Evolutionary conservation across 2,797 vertebrate species (phyloP).

Genomic region (Syndactyla subalaris): DNA sequence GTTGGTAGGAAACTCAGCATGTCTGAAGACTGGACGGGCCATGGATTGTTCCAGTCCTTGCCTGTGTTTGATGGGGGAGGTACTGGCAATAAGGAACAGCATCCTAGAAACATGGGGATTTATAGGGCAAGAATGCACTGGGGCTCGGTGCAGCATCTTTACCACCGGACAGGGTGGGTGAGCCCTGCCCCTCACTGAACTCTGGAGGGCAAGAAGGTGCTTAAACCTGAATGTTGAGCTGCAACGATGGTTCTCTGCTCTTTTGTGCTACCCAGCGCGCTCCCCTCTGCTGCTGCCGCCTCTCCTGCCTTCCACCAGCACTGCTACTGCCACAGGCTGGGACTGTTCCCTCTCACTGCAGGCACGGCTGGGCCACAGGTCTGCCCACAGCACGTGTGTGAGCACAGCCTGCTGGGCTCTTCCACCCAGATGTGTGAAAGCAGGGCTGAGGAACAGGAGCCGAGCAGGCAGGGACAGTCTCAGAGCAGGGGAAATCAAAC

Average conservation of each 20-base stretch:
- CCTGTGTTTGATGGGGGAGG: neutral
- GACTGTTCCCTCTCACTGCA: accelerated
- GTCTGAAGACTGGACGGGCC: neutral
- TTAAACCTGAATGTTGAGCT: neutral
- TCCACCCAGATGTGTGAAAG: accelerated
- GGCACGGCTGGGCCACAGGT: neutral
- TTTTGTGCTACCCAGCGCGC: accelerated
- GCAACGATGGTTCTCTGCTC: neutral
- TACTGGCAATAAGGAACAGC: neutral
- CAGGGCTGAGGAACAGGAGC: neutral
- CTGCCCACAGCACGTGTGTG: neutral
- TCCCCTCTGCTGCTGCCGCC: neutral
- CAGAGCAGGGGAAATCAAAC: neutral
- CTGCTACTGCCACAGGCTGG: neutral
- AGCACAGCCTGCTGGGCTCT: neutral
- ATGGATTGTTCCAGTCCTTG: neutral
- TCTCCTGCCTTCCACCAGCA: accelerated
- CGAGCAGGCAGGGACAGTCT: neutral
- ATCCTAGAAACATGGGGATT: neutral
- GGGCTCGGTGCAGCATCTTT: neutral
- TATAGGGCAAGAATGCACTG: accelerated
- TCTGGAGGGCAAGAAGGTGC: neutral
- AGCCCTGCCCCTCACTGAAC: neutral
- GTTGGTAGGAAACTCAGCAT: accelerated
- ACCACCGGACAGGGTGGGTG: accelerated